Evolutionary conservation across 1,140 invertebrate genomes (phyloP), one percentile per base, ranked within the genome.

Genomic region (Rhopalosiphum maidis): DNA sequence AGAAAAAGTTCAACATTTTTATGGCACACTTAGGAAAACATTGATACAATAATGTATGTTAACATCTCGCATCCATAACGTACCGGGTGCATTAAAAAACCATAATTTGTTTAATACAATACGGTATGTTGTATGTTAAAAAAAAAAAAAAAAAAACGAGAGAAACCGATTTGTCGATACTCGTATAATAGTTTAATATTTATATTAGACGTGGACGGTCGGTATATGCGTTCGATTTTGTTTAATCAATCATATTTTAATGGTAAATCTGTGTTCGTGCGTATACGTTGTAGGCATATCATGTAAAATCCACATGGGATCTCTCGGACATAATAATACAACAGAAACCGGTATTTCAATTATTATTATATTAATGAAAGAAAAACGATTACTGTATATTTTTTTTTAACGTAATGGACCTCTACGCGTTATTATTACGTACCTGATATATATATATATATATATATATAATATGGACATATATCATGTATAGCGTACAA

Each of bases 281-380:
- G n/a, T 88, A 9, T 51, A 88, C 15, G 43, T 51, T 9, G 37
- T 25, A 51, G 48, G 1, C 15, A 43, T 86, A 43, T 86, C 22
- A 30, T 86, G 46, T 41, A 43, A 86, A 86, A 86, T 43, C 41
- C 83, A 43, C 41, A 43, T 43, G 37, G 83, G 43, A 46, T 87
- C 85, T 87, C 43, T 35, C 46, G 30, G 7, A 30, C 46, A 18
- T 86, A 85, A 85, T 41, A 87, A 15, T 48, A 88, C 18, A 35
- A 51, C 46, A 18, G 30, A 37, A 89, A 89, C 87, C 87, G 87
- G 87, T 89, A 89, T 89, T 89, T 89, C 87, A 89, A 89, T 89
- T 88, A 87, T 85, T 85, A 87, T 43, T 30, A 87, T 54, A n/a
- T 89, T 87, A 54, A 89, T 51, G 51, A 89, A 89, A 89, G n/a